A percentile compares a stretch with the other conserved stretches of the same genome.
phyloP scores from a whole-genome alignment of 1,140 invertebrate species.

The Dreissena polymorpha region DNA sequence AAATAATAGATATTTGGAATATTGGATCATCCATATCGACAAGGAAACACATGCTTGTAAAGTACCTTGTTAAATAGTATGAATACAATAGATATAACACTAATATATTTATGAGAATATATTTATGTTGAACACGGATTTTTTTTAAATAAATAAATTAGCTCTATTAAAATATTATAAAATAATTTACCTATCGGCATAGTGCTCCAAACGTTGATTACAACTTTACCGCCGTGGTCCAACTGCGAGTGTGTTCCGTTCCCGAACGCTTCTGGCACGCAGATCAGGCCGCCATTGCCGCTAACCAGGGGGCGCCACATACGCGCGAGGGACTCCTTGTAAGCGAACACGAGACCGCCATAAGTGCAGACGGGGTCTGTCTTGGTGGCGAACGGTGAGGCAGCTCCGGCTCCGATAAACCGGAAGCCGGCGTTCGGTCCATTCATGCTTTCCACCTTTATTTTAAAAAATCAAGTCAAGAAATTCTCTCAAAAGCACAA shows the following conservation, averaged over 20 bases:
- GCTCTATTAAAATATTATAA: too few relatives aligned
- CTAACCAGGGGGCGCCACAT: background rate
- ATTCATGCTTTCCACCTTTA: background rate
- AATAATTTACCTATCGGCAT: background rate
- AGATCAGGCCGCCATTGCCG: background rate
- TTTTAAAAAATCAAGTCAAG: too few relatives aligned
- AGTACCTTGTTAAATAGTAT: too few relatives aligned
- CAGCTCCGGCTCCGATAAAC: background rate
- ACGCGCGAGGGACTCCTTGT: background rate
- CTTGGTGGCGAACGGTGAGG: background rate
- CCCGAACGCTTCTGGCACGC: background rate
- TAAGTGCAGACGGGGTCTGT: background rate
- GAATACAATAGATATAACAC: too few relatives aligned
- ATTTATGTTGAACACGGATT: too few relatives aligned
- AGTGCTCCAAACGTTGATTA: conserved; percentile 1
- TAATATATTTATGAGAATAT: too few relatives aligned
- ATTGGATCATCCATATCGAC: too few relatives aligned
- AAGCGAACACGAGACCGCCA: conserved; percentile 4
- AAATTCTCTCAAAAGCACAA: too few relatives aligned
- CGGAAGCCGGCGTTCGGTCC: background rate
- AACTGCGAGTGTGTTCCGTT: background rate
- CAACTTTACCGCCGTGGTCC: background rate
- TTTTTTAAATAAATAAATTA: too few relatives aligned
- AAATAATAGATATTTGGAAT: too few relatives aligned
- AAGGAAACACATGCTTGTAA: too few relatives aligned